Conservation (phyloP, 2,888 invertebrate genomes). For the Atethmia centrago region DNA sequence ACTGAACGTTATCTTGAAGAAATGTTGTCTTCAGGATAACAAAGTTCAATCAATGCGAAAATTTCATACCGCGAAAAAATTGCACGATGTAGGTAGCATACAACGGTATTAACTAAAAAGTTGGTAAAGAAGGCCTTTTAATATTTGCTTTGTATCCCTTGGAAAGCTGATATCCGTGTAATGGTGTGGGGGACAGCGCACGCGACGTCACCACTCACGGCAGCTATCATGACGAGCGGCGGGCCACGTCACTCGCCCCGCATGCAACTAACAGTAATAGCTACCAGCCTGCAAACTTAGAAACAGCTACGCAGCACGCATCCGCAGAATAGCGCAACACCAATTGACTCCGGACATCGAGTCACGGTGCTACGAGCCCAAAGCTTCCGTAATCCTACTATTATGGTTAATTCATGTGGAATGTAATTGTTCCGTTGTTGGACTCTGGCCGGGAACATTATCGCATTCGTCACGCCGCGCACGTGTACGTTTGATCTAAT, state of each 20-base stretch:
- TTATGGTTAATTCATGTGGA: conserved; percentile 88
- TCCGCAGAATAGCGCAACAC: conserved; percentile 73
- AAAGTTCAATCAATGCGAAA: conserved; percentile 2
- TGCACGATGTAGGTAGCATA: conserved; percentile 17
- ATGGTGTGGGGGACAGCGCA: conserved; percentile 77
- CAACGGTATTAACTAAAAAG: conserved; percentile 33
- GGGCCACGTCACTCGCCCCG: conserved; percentile 60
- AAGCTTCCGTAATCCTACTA: conserved; percentile 84
- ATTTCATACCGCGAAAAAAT: conserved; percentile 20
- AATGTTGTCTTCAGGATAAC: no score
- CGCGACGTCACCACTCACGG: conserved; percentile 82
- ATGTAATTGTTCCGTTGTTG: conserved; percentile 87
- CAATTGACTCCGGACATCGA: conserved; percentile 81
- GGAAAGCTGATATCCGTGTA: conserved; percentile 81
- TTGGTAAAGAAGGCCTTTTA: conserved; percentile 67
- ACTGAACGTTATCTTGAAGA: no score
- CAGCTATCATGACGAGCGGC: conserved; percentile 66
- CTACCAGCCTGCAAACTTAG: conserved; percentile 49
- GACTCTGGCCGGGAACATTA: conserved; percentile 84
- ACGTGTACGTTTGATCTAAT: conserved; percentile 89
- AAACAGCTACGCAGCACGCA: conserved; percentile 63
- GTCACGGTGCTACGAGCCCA: conserved; percentile 82
- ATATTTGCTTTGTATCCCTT: conserved; percentile 77
- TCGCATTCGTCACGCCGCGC: conserved; percentile 89
- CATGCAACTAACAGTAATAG: conserved; percentile 63